Evolutionary conservation across 92 coral and sea anemone genomes (phyloP), one percentile per base, ranked within the genome.

Genomic region (Siderastrea radians): DNA sequence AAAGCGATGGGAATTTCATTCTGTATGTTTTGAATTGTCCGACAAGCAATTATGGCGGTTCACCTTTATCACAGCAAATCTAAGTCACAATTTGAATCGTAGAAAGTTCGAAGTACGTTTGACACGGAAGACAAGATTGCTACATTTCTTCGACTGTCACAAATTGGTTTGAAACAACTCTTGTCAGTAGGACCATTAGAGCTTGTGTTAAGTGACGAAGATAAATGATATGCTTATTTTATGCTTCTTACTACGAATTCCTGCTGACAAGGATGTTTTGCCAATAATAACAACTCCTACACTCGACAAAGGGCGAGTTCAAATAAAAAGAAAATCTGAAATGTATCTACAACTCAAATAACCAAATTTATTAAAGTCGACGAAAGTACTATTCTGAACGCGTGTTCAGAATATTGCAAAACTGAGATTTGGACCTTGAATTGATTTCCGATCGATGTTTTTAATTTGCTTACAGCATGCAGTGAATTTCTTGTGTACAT

Each of bases 221-320:
- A 70, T 38, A 70, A 13, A 65, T 80, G 19, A 66, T 80, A 66
- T 50, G 66, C 65, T 68, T 54, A 68, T 68, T 68, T 81, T 55
- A 53, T 38, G 5, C 84, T 68, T 54, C 77, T 68, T 51, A 49
- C 45, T 43, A 49, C 3, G 68, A 45, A 12, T 44, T 16, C 75
- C 57, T 55, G 75, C 85, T 81, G 85, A 9, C 7, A 52, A 50
- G 2, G 16, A 81, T 43, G 44, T 54, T 81, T 57, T 53, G 84
- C 73, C 77, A 68, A 54, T 81, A 68, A 68, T 2, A 64, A 51
- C 69, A 6, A 49, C 6, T 44, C 63, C 47, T 13, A 1, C 49
- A 16, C 44, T n/a, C 60, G 16, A 2, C 66, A 61, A 13, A 8
- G 48, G 47, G 59, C 58, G 6, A 13, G 43, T 78, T 62, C 57